Percentiles rank a stretch among this genome's conserved stretches.
Evolutionary conservation across 1,140 invertebrate genomes (phyloP).

Genomic region (Halyomorpha halys): DNA sequence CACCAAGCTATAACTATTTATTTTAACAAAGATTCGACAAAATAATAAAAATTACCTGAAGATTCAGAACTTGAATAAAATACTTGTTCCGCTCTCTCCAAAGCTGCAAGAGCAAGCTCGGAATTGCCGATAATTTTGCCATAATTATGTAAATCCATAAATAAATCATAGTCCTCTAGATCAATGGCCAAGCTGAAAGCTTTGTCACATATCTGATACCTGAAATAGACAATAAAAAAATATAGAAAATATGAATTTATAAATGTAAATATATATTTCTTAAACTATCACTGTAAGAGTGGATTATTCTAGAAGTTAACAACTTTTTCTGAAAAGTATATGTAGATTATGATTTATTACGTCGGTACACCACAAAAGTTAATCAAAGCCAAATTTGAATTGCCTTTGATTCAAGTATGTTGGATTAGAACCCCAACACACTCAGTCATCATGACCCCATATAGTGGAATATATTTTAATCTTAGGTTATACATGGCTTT

Average conservation of each 20-base stretch:
- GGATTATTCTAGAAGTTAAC: too few species aligned
- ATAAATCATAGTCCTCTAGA: slow-evolving; percentile 67
- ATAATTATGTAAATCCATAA: slow-evolving; percentile 74
- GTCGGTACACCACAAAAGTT: too few species aligned
- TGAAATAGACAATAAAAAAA: slow-evolving; percentile 34
- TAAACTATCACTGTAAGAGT: too few species aligned
- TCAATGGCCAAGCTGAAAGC: slow-evolving; percentile 78
- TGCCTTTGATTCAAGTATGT: too few species aligned
- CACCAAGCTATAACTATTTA: not conserved
- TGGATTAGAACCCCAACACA: too few species aligned
- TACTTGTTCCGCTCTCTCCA: slow-evolving; percentile 39
- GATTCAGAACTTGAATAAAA: slow-evolving; percentile 23
- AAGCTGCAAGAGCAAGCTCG: slow-evolving; percentile 62
- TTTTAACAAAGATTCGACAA: not conserved
- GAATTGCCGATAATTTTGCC: slow-evolving; percentile 54
- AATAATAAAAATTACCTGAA: not conserved
- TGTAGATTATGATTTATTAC: too few species aligned
- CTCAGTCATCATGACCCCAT: too few species aligned
- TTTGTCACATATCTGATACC: slow-evolving; percentile 70
- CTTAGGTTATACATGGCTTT: too few species aligned
- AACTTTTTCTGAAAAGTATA: too few species aligned
- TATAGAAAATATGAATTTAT: not conserved
- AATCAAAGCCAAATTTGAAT: too few species aligned
- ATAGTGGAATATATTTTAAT: too few species aligned
- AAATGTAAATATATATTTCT: not conserved